Conservation (phyloP, 2,797 vertebrate genomes). For the Taenioides sp. region DNA sequence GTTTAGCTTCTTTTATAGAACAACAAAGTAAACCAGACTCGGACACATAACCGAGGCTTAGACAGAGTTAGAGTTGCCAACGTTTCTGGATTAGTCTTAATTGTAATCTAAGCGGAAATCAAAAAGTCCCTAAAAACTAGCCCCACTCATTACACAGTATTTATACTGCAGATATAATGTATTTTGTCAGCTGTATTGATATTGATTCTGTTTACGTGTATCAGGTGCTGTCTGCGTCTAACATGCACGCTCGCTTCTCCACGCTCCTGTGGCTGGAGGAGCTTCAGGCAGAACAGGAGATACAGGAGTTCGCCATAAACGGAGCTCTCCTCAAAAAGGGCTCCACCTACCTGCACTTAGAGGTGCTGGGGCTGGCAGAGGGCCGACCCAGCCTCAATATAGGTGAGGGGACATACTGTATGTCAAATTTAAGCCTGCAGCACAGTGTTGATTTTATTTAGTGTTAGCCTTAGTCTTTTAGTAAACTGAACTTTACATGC, state of each 20-base stretch:
- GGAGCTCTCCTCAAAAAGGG: slow-evolving; percentile 83
- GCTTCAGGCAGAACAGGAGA: slow-evolving; percentile 81
- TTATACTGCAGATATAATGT: too few species aligned
- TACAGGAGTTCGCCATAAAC: slow-evolving; percentile 81
- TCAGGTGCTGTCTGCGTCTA: slow-evolving; percentile 79
- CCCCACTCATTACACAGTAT: too few species aligned
- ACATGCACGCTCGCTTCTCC: slow-evolving; percentile 83
- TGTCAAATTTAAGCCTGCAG: too few species aligned
- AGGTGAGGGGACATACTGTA: slow-evolving; percentile 69
- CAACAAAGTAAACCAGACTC: too few species aligned
- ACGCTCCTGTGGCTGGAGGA: slow-evolving; percentile 93
- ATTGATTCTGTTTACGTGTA: slow-evolving; percentile 8
- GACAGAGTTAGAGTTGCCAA: too few species aligned
- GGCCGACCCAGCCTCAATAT: slow-evolving; percentile 81
- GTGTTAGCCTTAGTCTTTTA: background rate
- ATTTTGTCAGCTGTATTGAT: background rate
- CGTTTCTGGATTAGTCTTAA: too few species aligned
- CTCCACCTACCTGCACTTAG: slow-evolving; percentile 78
- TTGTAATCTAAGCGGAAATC: too few species aligned
- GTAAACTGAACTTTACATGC: too few species aligned
- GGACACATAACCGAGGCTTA: too few species aligned
- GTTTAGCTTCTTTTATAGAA: too few species aligned
- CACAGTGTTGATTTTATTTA: background rate
- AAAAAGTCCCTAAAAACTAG: too few species aligned
- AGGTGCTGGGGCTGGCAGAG: slow-evolving; percentile 86